Percentiles rank a stretch among this genome's conserved stretches.
Evolutionary conservation across 2,113 vertebrate genomes (phyloP).

Genomic region (Madoqua kirkii): DNA sequence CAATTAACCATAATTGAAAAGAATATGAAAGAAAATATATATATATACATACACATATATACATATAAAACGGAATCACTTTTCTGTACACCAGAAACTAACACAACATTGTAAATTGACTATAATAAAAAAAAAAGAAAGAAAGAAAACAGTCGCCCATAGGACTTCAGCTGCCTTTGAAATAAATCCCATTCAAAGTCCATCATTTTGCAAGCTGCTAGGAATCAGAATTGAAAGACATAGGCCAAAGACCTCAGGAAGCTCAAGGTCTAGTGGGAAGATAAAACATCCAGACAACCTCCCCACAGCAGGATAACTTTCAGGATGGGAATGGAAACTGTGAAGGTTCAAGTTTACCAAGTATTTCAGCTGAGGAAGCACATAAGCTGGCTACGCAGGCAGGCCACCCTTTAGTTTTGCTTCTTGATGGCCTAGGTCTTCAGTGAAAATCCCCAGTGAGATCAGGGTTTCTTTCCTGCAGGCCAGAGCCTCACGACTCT

Average conservation of each 20-base stretch:
- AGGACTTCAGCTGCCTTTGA: not conserved
- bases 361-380: not conserved
- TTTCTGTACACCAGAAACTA: not conserved
- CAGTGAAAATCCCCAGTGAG: not conserved
- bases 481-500: not conserved
- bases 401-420: not conserved
- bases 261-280: not conserved
- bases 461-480: not conserved
- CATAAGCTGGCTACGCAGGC: not conserved
- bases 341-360: not conserved
- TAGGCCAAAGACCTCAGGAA: not conserved
- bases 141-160: not conserved
- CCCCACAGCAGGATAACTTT: not conserved
- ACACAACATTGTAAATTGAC: not conserved
- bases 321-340: not conserved
- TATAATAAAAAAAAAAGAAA: not conserved
- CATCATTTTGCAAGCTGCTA: not conserved
- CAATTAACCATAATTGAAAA: not conserved
- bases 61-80: not conserved
- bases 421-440: not conserved
- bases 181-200: not conserved
- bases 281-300: not conserved
- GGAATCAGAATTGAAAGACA: not conserved
- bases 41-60: not conserved
- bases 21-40: not conserved